Evolutionary conservation across 2,888 invertebrate species (phyloP).

Genomic region (Criorhina ranunculi): DNA sequence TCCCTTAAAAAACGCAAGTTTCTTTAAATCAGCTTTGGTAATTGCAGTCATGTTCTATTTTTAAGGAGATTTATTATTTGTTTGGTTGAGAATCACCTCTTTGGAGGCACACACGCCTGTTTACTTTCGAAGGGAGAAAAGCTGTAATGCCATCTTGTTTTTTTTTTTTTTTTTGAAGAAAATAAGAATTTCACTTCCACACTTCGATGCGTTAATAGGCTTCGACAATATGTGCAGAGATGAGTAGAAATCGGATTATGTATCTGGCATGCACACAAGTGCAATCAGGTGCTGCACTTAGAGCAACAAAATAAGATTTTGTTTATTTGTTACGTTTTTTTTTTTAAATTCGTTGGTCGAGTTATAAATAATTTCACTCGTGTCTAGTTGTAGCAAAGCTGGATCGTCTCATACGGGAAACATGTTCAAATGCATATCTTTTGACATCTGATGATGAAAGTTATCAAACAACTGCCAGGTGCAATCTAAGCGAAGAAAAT

Average conservation of each 20-base stretch:
- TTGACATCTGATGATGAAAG: constrained; percentile 24
- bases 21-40: constrained; percentile 35
- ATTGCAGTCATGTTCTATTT: constrained; percentile 63
- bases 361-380: constrained; percentile 66
- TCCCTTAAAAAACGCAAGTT: constrained; percentile 35
- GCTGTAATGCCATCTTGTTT: constrained; percentile 40
- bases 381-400: background rate
- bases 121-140: constrained; percentile 48
- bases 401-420: background rate
- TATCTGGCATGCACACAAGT: constrained; percentile 52
- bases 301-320: constrained; percentile 40
- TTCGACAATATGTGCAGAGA: constrained; percentile 24
- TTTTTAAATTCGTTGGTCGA: constrained; percentile 27
- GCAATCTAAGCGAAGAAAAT: no score
- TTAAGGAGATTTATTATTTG: constrained; percentile 51
- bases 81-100: constrained; percentile 39
- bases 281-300: constrained; percentile 63
- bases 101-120: constrained; percentile 32
- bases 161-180: no score
- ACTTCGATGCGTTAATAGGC: constrained; percentile 42
- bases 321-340: constrained; percentile 63
- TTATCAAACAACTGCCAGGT: background rate
- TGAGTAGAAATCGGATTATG: constrained; percentile 50
- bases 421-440: constrained; percentile 23
- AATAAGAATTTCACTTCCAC: constrained; percentile 18